These are phyloP conservation scores for Naja naja DNA, from an alignment of 2,113 vertebrate species.

Conservation along the genomic window DNA sequence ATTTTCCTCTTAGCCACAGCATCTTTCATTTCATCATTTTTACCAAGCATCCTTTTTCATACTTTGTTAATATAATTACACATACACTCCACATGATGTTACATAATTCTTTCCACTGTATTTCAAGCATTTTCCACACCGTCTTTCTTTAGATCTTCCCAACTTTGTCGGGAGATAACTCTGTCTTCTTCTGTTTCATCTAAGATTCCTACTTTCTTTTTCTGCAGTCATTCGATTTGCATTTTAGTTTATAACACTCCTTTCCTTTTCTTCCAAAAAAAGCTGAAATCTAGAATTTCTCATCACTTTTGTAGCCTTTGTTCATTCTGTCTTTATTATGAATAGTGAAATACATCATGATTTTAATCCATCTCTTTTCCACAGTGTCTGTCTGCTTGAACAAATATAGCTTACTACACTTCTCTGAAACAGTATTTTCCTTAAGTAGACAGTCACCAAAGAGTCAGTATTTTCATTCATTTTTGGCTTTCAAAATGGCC, in stretches of 20 bases:
- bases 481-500: background rate
- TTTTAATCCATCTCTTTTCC: background rate
- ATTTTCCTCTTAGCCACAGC: background rate
- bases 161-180: background rate
- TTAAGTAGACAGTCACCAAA: background rate
- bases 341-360: background rate
- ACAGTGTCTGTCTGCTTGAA: background rate
- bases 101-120: background rate
- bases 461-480: background rate
- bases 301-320: background rate
- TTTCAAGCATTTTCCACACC: background rate
- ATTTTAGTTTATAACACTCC: background rate
- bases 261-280: background rate
- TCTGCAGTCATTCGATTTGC: background rate
- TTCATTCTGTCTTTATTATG: background rate
- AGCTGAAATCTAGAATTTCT: background rate
- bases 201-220: background rate
- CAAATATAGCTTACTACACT: background rate
- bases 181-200: background rate
- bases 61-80: background rate
- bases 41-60: background rate
- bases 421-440: background rate
- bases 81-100: background rate
- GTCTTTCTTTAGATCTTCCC: background rate
- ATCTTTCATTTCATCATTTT: background rate